Conservation (phyloP, 2,797 vertebrate species). For the Pangasius sanitwongsei region DNA sequence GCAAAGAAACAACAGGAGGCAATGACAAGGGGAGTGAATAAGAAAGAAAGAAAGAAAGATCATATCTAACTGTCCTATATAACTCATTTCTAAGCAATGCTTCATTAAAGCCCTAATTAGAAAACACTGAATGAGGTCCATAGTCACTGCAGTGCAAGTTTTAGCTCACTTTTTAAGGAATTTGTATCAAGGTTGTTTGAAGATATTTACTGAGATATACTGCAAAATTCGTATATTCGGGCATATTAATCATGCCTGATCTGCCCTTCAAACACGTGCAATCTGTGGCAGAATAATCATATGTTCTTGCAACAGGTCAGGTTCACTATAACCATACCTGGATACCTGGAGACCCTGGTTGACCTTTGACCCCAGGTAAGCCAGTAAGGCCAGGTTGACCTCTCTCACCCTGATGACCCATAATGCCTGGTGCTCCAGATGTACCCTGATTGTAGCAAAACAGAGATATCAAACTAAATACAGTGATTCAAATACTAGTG, state of each 20-base stretch:
- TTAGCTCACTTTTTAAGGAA: neutral
- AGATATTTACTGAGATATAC: neutral
- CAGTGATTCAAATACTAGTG: neutral
- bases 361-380: constrained; percentile 70
- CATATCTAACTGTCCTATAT: neutral
- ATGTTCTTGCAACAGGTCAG: neutral
- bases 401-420: constrained; percentile 68
- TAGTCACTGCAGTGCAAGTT: neutral
- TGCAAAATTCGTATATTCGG: no score
- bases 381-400: constrained; percentile 72
- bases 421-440: constrained; percentile 67
- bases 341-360: constrained; percentile 64
- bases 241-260: neutral
- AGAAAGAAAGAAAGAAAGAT: neutral
- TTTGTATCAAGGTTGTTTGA: neutral
- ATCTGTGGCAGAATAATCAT: neutral
- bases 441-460: constrained; percentile 66
- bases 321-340: constrained; percentile 60
- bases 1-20: neutral
- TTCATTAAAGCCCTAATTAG: neutral
- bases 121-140: neutral
- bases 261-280: neutral
- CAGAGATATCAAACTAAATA: neutral
- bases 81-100: neutral
- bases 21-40: neutral